phyloP scores from a whole-genome alignment of 2,113 vertebrate species.

The Mionectes macconnelli region DNA sequence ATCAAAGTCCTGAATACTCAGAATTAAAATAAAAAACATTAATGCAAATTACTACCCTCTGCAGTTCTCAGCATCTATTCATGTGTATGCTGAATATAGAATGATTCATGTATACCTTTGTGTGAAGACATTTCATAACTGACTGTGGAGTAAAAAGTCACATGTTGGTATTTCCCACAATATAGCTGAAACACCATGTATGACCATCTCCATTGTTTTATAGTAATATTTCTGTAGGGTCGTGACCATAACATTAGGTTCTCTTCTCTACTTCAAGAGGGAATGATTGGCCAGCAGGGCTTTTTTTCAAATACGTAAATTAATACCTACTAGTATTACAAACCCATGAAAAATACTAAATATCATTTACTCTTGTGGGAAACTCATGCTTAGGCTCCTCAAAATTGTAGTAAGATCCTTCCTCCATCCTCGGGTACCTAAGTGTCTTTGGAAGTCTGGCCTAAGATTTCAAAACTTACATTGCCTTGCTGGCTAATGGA shows the following conservation, averaged over 20 bases:
- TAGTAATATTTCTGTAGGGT: background rate
- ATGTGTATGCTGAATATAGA: background rate
- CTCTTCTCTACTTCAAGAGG: background rate
- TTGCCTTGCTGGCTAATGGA: background rate
- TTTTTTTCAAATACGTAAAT: background rate
- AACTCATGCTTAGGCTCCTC: background rate
- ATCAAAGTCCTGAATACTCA: background rate
- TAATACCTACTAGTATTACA: background rate
- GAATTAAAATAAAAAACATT: background rate
- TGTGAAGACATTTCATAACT: background rate
- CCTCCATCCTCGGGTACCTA: background rate
- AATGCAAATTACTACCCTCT: background rate
- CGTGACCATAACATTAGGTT: background rate
- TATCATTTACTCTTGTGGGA: background rate
- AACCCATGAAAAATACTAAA: background rate
- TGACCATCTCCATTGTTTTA: background rate
- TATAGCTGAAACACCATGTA: rapidly evolving
- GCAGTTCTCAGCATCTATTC: background rate
- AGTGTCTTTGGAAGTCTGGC: background rate
- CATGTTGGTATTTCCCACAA: rapidly evolving
- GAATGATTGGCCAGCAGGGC: background rate
- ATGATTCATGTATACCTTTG: background rate
- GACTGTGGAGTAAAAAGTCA: background rate
- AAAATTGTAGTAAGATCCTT: background rate
- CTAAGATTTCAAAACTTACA: background rate